Percentiles rank a stretch among this genome's conserved stretches.
Conservation (phyloP, 2,113 vertebrate genomes). For the Python bivittatus region DNA sequence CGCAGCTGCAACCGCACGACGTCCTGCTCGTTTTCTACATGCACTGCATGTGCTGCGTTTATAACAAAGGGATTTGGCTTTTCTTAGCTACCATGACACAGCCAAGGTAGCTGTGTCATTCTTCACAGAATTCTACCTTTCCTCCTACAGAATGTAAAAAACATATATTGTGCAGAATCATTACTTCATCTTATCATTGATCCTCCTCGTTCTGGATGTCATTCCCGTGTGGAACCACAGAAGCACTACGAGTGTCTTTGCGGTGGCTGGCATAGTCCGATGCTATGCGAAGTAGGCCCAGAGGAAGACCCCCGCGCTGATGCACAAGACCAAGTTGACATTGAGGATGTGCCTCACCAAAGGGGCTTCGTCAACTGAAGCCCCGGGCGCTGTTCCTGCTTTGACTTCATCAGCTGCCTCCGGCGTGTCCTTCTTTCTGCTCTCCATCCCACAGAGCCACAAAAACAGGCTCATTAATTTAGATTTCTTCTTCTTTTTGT, state of each 20-base stretch:
- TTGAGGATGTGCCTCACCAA: conserved; percentile 76
- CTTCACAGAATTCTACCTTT: conserved; percentile 4
- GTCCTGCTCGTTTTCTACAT: neutral
- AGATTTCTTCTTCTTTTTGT: conserved; percentile 51
- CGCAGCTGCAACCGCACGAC: neutral
- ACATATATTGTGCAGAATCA: conserved; percentile 24
- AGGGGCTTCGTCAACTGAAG: conserved; percentile 77
- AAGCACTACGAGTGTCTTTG: accelerated
- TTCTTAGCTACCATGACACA: neutral
- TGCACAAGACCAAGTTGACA: conserved; percentile 82
- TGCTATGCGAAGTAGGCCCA: conserved; percentile 88
- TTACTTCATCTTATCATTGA: neutral
- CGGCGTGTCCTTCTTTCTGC: conserved; percentile 2
- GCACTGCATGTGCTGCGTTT: neutral
- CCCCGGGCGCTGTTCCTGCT: neutral
- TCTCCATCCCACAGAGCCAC: conserved; percentile 93
- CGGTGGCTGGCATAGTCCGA: accelerated
- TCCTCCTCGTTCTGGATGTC: conserved; percentile 49
- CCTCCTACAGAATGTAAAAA: conserved; percentile 21
- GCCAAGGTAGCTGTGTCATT: neutral
- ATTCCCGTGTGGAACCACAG: neutral
- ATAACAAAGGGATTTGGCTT: neutral
- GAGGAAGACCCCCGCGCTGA: conserved; percentile 80
- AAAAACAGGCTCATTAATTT: conserved; percentile 73
- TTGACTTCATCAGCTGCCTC: accelerated